Conservation (phyloP, 2,797 vertebrate genomes). For the Rousettus madagascariensis region DNA sequence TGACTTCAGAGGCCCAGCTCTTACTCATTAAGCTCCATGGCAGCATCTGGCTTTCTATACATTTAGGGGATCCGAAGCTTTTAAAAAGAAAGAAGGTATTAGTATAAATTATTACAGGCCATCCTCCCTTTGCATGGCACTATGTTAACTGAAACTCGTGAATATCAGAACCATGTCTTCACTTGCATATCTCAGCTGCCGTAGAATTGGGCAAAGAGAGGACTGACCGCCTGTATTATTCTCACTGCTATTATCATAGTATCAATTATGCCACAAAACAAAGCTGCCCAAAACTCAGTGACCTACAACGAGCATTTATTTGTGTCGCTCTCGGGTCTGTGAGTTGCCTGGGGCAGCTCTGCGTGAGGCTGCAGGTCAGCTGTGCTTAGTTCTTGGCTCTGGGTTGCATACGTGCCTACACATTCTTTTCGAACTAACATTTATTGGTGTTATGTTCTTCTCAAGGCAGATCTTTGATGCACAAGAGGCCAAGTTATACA, state of each 20-base stretch:
- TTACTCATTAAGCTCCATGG: background rate
- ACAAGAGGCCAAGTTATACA: background rate
- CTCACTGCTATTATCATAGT: background rate
- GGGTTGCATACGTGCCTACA: background rate
- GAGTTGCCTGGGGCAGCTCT: background rate
- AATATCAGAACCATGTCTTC: background rate
- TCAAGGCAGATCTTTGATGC: background rate
- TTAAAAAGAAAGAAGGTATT: background rate
- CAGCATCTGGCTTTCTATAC: background rate
- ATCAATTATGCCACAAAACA: background rate
- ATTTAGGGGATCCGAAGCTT: background rate
- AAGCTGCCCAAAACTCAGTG: background rate
- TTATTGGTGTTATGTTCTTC: background rate
- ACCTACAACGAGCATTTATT: background rate
- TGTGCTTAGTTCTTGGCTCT: background rate
- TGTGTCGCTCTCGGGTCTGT: background rate
- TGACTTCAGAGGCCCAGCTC: background rate
- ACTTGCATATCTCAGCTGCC: background rate
- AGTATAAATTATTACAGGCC: background rate
- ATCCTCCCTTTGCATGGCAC: background rate
- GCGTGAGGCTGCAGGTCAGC: background rate
- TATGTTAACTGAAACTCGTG: background rate
- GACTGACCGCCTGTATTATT: too few species aligned
- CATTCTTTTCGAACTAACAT: constrained; percentile 8
- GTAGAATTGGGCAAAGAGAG: background rate